phyloP scores from a whole-genome alignment of 2,888 invertebrate species.

The Torymus tubicola region DNA sequence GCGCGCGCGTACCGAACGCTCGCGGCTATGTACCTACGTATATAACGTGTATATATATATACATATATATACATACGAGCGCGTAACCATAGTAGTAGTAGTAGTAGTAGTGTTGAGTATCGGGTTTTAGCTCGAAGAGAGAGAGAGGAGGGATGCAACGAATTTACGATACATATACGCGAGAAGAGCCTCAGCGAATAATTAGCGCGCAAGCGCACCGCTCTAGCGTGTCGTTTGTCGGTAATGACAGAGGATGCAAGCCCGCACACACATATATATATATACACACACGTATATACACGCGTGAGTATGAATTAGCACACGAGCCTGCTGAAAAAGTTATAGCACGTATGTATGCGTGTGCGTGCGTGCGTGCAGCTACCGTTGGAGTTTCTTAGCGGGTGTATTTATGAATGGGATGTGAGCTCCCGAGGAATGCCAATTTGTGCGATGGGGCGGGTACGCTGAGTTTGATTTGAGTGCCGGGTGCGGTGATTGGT shows the following conservation, averaged over 20 bases:
- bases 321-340: no score
- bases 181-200: conserved; percentile 20
- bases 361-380: no score
- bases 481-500: background rate
- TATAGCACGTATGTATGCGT: no score
- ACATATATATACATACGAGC: background rate
- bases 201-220: conserved; percentile 17
- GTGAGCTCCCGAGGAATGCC: no score
- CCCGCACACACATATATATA: background rate
- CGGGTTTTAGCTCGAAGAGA: background rate
- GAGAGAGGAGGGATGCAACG: conserved; percentile 1
- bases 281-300: no score
- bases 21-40: background rate
- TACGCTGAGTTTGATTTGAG: background rate
- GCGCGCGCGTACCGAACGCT: conserved; percentile 15
- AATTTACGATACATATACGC: conserved; percentile 43
- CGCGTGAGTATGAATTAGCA: no score
- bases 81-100: conserved; percentile 2
- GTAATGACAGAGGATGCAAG: background rate
- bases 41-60: background rate
- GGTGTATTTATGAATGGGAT: no score
- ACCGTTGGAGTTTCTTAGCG: no score
- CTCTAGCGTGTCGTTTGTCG: background rate
- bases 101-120: background rate
- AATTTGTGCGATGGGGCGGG: background rate